Conservation (phyloP, 2,797 vertebrate species). For the Anguilla pacifica region DNA sequence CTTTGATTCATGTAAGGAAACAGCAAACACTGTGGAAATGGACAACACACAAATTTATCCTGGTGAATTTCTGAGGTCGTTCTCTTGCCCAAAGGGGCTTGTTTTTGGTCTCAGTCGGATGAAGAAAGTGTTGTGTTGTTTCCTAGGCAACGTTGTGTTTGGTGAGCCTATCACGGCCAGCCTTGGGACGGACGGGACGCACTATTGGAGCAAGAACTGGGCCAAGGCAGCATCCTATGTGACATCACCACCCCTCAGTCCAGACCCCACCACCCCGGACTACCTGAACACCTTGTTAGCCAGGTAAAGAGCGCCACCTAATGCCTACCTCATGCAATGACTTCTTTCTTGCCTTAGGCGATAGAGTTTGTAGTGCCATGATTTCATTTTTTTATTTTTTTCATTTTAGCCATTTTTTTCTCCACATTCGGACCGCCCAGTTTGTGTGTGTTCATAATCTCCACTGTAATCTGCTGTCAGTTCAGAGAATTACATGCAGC, state of each 20-base stretch:
- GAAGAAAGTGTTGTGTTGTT: not conserved
- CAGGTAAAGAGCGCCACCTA: slow-evolving; percentile 72
- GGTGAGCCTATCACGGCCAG: slow-evolving; percentile 96
- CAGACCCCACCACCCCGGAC: slow-evolving; percentile 95
- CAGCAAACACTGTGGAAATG: not conserved
- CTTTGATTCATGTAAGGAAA: not conserved
- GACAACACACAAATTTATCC: not conserved
- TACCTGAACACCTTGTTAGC: slow-evolving; percentile 94
- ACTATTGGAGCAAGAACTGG: slow-evolving; percentile 99
- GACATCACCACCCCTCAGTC: slow-evolving; percentile 93
- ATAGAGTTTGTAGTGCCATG: not conserved
- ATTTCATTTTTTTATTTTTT: not conserved
- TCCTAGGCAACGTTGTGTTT: slow-evolving; percentile 91
- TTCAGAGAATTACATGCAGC: not conserved
- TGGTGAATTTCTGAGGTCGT: not conserved
- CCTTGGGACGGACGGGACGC: slow-evolving; percentile 92
- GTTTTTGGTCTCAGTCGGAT: not conserved
- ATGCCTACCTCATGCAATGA: not conserved
- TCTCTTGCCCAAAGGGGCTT: not conserved
- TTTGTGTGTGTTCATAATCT: not conserved
- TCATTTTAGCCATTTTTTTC: not conserved
- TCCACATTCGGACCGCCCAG: not conserved
- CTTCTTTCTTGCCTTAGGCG: not conserved
- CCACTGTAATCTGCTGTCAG: not conserved
- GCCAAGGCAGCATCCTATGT: slow-evolving; percentile 96